Base-by-base conservation (phyloP, 2,888 invertebrate species). In the Aricia artaxerxes region DNA sequence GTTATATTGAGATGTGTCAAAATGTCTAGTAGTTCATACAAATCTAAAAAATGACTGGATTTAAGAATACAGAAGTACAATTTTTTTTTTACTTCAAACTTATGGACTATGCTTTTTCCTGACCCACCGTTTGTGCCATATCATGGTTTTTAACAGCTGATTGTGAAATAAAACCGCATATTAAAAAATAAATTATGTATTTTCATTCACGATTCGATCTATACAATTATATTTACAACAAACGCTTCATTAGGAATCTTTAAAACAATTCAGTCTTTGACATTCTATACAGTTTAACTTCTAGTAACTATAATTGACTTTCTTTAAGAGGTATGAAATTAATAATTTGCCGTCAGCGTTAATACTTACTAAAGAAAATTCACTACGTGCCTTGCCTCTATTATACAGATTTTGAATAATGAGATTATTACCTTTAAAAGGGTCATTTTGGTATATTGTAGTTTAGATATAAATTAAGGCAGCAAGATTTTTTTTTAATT, bases 201-300 rank as follows among this genome's bases (percentile, higher is more conserved):
- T 89, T 92, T 92, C 88, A 89, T 90, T 91, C 91, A 88, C 90
- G 85, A 86, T 90, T 88, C 90, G 84, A 85, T 81, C 83, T 87
- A 87, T 87, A 86, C 87, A 88, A 69, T 84, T 82, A 86, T 90
- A 92, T 89, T 88, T 89, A 90, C 88, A 90, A 87, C 88, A 89
- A 87, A 84, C 85, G 83, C 85, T 87, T 85, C 88, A 88, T 84
- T 85, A 88, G 88, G 86, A 87, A 84, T 87, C 85, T 89, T 89
- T 89, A 88, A 89, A 90, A 89, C 88, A 90, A 90, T 88, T 94
- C 94, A 94, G 94, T 93, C 94, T 94, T 93, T 86, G 89, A 88
- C 89, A 91, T 91, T 91, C 89, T 86, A 86, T 90, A 92, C 91
- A 92, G 90, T 92, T 92, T 88, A 91, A 91, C 88, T 85, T 83